Evolutionary conservation across 2,113 vertebrate species (phyloP).

Genomic region (Bubalus kerabau): DNA sequence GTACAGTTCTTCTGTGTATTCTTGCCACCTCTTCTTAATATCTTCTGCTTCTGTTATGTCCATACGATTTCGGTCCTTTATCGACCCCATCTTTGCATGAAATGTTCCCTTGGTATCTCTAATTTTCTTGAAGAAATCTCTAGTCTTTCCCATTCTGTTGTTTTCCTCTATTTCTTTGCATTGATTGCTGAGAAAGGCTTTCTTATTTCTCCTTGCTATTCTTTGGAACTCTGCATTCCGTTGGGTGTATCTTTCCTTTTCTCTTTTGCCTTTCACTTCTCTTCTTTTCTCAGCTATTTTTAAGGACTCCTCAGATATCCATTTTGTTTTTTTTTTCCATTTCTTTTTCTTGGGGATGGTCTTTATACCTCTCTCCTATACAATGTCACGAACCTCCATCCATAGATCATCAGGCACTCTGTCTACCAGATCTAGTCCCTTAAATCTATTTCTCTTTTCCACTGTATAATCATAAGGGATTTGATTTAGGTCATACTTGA

Average conservation of each 20-base stretch:
- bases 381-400: neutral
- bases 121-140: neutral
- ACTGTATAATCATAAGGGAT: neutral
- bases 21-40: neutral
- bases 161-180: neutral
- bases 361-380: neutral
- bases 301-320: neutral
- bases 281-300: neutral
- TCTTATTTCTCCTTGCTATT: neutral
- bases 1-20: neutral
- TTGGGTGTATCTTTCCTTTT: neutral
- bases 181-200: neutral
- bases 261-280: neutral
- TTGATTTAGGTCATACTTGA: neutral
- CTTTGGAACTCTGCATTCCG: neutral
- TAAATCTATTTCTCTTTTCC: neutral
- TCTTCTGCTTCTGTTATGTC: neutral
- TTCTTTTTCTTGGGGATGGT: neutral
- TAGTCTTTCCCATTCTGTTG: neutral
- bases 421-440: neutral
- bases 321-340: neutral
- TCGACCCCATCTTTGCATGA: neutral
- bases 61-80: neutral
- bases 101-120: neutral
- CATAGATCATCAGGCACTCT: neutral